Conservation (phyloP, 2,797 vertebrate species). For the Ficedula albicollis region DNA sequence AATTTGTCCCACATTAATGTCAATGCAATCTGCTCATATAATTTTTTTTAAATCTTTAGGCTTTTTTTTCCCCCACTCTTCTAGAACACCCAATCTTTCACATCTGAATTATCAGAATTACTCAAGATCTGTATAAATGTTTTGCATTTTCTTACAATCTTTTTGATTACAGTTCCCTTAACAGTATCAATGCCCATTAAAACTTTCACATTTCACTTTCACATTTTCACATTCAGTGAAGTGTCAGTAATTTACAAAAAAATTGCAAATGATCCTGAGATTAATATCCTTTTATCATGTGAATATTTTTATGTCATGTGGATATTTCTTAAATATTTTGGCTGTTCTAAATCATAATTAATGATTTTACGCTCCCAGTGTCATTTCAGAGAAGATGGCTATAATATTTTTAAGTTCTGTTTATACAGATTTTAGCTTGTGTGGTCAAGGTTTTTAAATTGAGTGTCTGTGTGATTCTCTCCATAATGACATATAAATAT, state of each 20-base stretch:
- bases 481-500: not conserved
- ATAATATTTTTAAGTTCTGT: not conserved
- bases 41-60: not conserved
- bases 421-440: not conserved
- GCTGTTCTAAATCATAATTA: not conserved
- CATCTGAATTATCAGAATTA: not conserved
- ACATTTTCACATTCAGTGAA: too few relatives aligned
- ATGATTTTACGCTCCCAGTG: not conserved
- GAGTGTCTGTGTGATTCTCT: not conserved
- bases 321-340: not conserved
- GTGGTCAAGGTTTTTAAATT: not conserved
- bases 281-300: not conserved
- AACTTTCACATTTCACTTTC: not conserved
- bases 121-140: not conserved
- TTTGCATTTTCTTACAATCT: not conserved
- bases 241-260: not conserved
- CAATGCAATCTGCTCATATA: not conserved
- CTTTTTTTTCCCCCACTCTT: not conserved
- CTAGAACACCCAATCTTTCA: not conserved
- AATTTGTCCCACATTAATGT: not conserved
- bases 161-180: not conserved
- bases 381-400: not conserved
- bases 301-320: not conserved
- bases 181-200: not conserved
- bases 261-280: not conserved